Conservation (phyloP, 1,140 invertebrate genomes). For the Phenacoccus solenopsis region DNA sequence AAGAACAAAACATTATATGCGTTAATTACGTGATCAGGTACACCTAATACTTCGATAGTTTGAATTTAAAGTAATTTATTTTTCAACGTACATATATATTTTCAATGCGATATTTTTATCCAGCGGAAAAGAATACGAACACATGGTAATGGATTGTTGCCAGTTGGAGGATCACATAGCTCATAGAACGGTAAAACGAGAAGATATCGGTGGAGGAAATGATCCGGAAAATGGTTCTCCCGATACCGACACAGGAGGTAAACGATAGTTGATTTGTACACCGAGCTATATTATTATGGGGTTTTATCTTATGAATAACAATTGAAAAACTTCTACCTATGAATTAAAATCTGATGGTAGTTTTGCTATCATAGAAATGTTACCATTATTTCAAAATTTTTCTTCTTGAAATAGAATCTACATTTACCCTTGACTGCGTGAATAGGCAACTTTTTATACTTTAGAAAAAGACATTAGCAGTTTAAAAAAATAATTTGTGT, state of each 20-base stretch:
- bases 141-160: slow-evolving; percentile 82
- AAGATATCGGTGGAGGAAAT: slow-evolving; percentile 54
- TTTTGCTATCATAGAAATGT: too few relatives aligned
- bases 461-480: too few relatives aligned
- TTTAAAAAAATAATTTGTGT: too few relatives aligned
- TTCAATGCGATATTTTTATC: neutral
- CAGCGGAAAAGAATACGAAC: slow-evolving; percentile 80
- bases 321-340: neutral
- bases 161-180: slow-evolving; percentile 57
- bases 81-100: neutral
- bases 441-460: too few relatives aligned
- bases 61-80: too few relatives aligned
- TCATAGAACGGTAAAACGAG: slow-evolving; percentile 50
- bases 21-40: slow-evolving; percentile 91
- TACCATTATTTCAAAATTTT: too few relatives aligned
- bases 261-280: slow-evolving; percentile 24
- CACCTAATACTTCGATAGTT: too few relatives aligned
- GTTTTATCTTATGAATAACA: neutral
- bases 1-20: slow-evolving; percentile 92
- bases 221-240: slow-evolving; percentile 76
- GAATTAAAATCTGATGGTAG: neutral
- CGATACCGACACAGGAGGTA: slow-evolving; percentile 63
- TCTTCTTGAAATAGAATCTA: too few relatives aligned
- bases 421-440: too few relatives aligned
- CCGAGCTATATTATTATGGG: neutral